phyloP scores from a whole-genome alignment of 2,113 vertebrate genomes.

The Charadrius vociferus region DNA sequence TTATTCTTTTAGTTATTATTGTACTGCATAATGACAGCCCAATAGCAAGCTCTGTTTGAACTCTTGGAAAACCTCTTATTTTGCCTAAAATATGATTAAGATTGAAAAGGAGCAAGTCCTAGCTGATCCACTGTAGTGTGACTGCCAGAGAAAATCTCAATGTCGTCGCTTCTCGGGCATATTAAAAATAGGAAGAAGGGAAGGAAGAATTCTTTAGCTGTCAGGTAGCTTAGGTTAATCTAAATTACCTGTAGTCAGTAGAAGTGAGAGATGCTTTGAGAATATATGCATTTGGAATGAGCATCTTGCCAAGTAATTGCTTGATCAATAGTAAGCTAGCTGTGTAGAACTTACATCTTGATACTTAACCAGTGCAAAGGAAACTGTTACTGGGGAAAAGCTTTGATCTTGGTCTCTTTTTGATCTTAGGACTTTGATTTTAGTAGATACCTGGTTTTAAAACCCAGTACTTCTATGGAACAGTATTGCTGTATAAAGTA shows the following conservation, averaged over 20 bases:
- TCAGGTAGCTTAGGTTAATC: not conserved
- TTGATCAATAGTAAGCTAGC: not conserved
- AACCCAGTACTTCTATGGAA: not conserved
- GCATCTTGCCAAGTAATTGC: not conserved
- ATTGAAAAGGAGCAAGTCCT: not conserved
- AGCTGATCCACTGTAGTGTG: not conserved
- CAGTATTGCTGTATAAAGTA: not conserved
- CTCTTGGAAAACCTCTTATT: not conserved
- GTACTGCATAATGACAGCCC: not conserved
- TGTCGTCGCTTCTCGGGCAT: not conserved
- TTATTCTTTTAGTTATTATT: not conserved
- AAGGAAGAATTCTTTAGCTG: not conserved
- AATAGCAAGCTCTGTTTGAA: not conserved
- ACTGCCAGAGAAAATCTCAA: not conserved
- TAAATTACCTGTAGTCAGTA: not conserved
- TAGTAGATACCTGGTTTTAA: not conserved
- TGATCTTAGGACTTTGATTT: not conserved
- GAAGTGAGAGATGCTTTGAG: not conserved
- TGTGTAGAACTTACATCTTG: not conserved
- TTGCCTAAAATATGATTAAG: not conserved
- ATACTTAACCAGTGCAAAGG: not conserved
- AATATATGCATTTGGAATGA: not conserved
- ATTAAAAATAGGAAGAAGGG: not conserved
- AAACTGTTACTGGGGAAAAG: not conserved
- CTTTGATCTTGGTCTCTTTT: slow-evolving; percentile 16